Percentiles rank a stretch among this genome's conserved stretches.
Conservation (phyloP, 2,797 vertebrate genomes). For the Acanthiza pusilla region DNA sequence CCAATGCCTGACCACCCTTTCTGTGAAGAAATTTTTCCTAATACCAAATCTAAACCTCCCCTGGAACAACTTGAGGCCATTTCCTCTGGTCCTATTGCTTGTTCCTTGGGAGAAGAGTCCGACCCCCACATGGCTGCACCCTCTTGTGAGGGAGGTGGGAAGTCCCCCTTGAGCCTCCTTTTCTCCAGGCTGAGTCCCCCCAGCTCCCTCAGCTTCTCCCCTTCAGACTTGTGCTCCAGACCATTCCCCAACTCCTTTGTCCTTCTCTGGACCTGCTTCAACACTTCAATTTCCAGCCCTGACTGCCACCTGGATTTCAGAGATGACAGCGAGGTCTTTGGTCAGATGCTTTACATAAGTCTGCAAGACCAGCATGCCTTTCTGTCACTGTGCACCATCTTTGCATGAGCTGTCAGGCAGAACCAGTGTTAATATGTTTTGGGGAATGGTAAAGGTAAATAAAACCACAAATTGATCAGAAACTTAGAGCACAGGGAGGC, state of each 20-base stretch:
- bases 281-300: not conserved
- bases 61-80: not conserved
- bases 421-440: not conserved
- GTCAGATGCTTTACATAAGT: not conserved
- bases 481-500: not conserved
- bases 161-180: not conserved
- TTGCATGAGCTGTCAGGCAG: not conserved
- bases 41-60: not conserved
- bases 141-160: not conserved
- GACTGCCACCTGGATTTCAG: not conserved
- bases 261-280: fast-evolving
- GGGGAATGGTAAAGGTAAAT: not conserved
- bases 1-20: not conserved
- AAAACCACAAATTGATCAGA: not conserved
- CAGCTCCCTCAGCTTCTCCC: not conserved
- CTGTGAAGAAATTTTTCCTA: not conserved
- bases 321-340: not conserved
- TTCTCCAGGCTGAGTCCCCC: not conserved
- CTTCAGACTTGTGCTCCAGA: not conserved
- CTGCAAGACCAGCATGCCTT: not conserved
- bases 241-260: fast-evolving
- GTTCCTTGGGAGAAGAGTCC: fast-evolving
- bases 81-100: not conserved
- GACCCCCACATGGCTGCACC: fast-evolving
- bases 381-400: not conserved